Percentiles rank a stretch among this genome's conserved stretches.
phyloP scores from a whole-genome alignment of 1,140 invertebrate species.

The Chelonus insularis region DNA sequence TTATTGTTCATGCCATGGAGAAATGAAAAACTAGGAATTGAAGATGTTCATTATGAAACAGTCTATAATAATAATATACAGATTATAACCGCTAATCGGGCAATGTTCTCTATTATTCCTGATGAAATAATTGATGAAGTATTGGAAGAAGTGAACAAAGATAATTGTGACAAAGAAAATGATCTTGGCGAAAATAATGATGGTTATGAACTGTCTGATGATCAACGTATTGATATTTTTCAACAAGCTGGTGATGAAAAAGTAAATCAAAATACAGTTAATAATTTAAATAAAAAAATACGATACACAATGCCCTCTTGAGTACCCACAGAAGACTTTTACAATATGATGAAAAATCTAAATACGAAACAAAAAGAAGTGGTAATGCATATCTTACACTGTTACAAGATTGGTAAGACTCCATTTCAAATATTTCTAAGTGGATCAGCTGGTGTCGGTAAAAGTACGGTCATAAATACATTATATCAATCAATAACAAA shows the following conservation, averaged over 20 bases:
- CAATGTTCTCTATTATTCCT: not conserved
- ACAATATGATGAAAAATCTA: not conserved
- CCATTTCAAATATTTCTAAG: slow-evolving; percentile 30
- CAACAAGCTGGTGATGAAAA: not conserved
- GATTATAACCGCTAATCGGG: not conserved
- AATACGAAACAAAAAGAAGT: slow-evolving; percentile 24
- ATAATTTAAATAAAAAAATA: too few relatives aligned
- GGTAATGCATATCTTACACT: slow-evolving; percentile 32
- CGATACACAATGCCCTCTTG: too few relatives aligned
- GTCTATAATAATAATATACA: slow-evolving; percentile 9
- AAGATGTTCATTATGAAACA: slow-evolving; percentile 24
- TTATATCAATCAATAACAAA: slow-evolving; percentile 31
- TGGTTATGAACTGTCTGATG: too few relatives aligned
- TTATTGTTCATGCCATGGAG: slow-evolving; percentile 34
- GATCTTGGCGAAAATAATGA: not conserved
- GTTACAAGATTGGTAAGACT: slow-evolving; percentile 27
- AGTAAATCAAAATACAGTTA: not conserved
- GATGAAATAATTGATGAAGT: slow-evolving; percentile 11
- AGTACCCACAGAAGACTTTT: too few relatives aligned
- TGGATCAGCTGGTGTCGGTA: slow-evolving; percentile 34
- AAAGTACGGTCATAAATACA: slow-evolving; percentile 32
- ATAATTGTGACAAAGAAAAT: not conserved
- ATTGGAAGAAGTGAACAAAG: not conserved
- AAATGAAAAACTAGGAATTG: slow-evolving; percentile 31
- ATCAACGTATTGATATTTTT: slow-evolving; percentile 7